Evolutionary conservation across 1,140 invertebrate species (phyloP), one percentile per base, ranked within the genome.

Genomic region (Onthophagus taurus): DNA sequence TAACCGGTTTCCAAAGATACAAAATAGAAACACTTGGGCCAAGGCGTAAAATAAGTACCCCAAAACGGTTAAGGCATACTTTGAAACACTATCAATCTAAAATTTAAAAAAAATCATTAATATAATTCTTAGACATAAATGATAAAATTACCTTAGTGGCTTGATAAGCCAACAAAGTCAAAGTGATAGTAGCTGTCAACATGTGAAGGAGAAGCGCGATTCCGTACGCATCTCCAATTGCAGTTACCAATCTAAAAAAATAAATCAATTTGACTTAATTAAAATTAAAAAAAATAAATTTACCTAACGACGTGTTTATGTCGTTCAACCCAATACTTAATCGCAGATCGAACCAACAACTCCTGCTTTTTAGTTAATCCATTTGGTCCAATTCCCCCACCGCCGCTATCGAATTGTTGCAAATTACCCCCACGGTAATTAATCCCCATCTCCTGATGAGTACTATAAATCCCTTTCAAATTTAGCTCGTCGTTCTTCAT

Each of bases 271-370:
- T 6, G 14, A 6, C 6, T 12, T 16, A 33, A 33, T 33, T 33
- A 33, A 33, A 33, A 33, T 33, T 3, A 9, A 38, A 21, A 13
- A 18, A 42, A 30, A 13, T 16, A 5, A 29, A 63, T 64, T 68
- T 57, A 84, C 83, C 81, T 79, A 20, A 88, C 85, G 37, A 88
- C 80, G 57, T 88, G 84, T 59, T 88, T 89, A 60, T 89, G 85
- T 31, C 84, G 66, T 57, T 89, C 85, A 2, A 89, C 85, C 85
- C 85, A 89, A 55, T 89, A 88, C 53, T 87, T 87, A 44, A 88
- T 89, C 30, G 84, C 83, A 20, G 83, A 86, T 51, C 84, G 69
- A 1, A 86, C 84, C 55, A 86, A 68, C 64, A 85, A 73, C 59
- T 88, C 83, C 61, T 87, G 83, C 55, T 87, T 88, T 56, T 82